These are phyloP conservation scores for Schizothorax lantsangensis DNA, from an alignment of 2,797 vertebrate species.

Conservation along the genomic window DNA sequence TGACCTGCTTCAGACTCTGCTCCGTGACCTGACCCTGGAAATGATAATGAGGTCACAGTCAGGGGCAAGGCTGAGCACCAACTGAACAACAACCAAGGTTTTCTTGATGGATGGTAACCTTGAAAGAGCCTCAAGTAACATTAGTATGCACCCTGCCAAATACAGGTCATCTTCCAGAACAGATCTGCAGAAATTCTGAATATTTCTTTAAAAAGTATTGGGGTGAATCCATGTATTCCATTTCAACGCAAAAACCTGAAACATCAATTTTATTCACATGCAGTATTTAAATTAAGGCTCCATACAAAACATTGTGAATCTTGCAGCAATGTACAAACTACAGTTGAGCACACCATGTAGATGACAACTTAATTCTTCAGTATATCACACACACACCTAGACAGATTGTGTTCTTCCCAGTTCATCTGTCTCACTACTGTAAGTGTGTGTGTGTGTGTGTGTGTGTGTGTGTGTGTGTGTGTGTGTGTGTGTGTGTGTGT, in stretches of 20 bases:
- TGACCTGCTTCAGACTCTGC: conserved; percentile 42
- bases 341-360: background rate
- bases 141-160: conserved; percentile 4
- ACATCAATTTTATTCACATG: background rate
- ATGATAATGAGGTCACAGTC: conserved; percentile 42
- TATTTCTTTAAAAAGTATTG: background rate
- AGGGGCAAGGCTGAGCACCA: conserved; percentile 17
- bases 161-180: background rate
- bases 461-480: conserved; percentile 40
- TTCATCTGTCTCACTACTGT: conserved; percentile 46
- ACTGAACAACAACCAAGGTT: conserved; percentile 33
- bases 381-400: background rate
- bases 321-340: background rate
- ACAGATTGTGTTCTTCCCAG: conserved; percentile 35
- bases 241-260: background rate
- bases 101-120: conserved; percentile 39
- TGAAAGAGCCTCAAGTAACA: conserved; percentile 6
- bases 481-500: conserved; percentile 30
- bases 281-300: background rate
- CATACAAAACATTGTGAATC: background rate
- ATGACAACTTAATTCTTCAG: conserved; percentile 1
- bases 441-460: conserved; percentile 27
- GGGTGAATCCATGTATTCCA: background rate
- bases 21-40: conserved; percentile 38
- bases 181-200: background rate